Evolutionary conservation across 2,797 vertebrate species (phyloP).

Genomic region (Nasua narica): DNA sequence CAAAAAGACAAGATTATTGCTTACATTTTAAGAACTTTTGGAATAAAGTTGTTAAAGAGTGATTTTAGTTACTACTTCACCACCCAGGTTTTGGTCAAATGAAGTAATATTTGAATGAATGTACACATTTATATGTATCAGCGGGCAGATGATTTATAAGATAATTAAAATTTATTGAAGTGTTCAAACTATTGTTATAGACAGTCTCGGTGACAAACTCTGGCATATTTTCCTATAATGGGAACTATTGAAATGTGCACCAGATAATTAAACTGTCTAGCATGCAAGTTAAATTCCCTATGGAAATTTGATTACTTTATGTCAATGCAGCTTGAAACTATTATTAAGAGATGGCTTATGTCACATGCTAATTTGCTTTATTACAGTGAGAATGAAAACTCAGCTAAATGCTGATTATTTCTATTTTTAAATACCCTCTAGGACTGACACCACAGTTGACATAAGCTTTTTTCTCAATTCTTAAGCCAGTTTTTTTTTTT

Average conservation of each 20-base stretch:
- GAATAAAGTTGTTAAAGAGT: constrained; percentile 24
- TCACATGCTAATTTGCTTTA: constrained; percentile 67
- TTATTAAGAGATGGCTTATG: constrained; percentile 57
- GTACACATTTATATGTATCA: constrained; percentile 29
- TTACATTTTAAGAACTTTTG: constrained; percentile 55
- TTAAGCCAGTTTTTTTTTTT: background rate
- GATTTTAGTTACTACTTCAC: constrained; percentile 18
- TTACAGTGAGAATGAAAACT: constrained; percentile 63
- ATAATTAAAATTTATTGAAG: constrained; percentile 47
- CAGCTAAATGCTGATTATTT: constrained; percentile 67
- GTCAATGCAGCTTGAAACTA: constrained; percentile 64
- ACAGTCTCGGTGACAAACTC: constrained; percentile 44
- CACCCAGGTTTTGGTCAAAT: constrained; percentile 46
- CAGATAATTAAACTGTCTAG: constrained; percentile 61
- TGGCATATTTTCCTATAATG: constrained; percentile 48
- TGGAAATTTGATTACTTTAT: constrained; percentile 66
- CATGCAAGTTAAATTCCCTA: constrained; percentile 59
- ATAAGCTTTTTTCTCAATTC: constrained; percentile 25
- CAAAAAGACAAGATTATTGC: background rate
- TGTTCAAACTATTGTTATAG: constrained; percentile 50
- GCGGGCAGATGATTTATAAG: constrained; percentile 61
- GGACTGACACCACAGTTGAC: constrained; percentile 21
- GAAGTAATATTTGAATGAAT: constrained; percentile 44
- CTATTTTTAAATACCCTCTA: constrained; percentile 58
- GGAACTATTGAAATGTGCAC: constrained; percentile 51